Evolutionary conservation across 2,888 invertebrate species (phyloP), one percentile per base, ranked within the genome.

Genomic region (Steromphala cineraria): DNA sequence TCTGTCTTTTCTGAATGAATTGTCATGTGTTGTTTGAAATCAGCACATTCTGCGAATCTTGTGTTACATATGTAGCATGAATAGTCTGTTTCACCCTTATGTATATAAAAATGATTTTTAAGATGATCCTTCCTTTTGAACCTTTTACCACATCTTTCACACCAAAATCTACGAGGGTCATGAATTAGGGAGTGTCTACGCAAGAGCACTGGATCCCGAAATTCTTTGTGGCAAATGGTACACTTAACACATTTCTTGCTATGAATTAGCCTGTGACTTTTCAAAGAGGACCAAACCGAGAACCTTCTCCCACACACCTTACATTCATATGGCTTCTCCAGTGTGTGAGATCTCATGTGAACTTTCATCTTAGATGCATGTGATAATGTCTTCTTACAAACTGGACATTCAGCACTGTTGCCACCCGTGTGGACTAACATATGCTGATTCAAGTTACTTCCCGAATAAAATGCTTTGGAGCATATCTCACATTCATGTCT

Each of bases 131-230:
- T 53, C 8, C 80, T 62, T 0, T 83, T 82, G 71, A 83, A 84
- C 15, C 40, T 31, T 53, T 86, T 86, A 0, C 84, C 84, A 82
- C 84, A 86, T 24, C 75, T 81, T 31, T 83, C 81, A 81, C 86
- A 86, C 1, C 80, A 71, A 82, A 84, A 83, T 15, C 56, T 76
- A 67, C 86, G 84, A 77, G 79, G 82, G 4, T 81, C 86, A 67
- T 86, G 71, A 36, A 15, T 19, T 15, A 17, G 36, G 0, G 36
- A 19, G n/a, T 71, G 71, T 40, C 71, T 71, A 10, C 10, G 10
- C 40, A 71, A 40, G 1, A 71, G 40, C n/a, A 36, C 36, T 4
- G 71, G 71, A 40, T 71, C 40, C n/a, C 19, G 28, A n/a, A 71
- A 71, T n/a, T 19, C 40, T 71, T 71, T 71, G 36, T 40, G 31